Percentiles rank a stretch among this genome's conserved stretches.
These are phyloP conservation scores for Pseudanteris insignis DNA, from an alignment of 2,888 invertebrate genomes.

Conservation along the genomic window DNA sequence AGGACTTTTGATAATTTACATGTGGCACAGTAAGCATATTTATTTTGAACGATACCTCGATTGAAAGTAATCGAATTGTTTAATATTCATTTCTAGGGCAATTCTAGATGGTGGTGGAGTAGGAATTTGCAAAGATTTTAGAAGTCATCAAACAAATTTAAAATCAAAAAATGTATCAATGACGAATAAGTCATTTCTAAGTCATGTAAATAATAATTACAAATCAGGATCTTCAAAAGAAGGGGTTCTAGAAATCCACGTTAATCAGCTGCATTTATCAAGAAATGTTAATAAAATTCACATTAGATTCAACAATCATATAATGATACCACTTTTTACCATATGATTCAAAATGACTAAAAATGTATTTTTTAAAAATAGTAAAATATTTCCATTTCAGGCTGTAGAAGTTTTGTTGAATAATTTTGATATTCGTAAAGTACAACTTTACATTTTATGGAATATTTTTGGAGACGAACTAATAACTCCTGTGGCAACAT, in stretches of 20 bases:
- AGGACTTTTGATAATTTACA: constrained; percentile 47
- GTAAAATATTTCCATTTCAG: constrained; percentile 33
- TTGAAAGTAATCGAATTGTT: too few species aligned
- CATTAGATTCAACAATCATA: constrained; percentile 26
- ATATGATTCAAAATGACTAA: background rate
- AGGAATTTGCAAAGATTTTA: too few species aligned
- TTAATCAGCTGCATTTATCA: constrained; percentile 51
- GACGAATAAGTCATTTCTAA: too few species aligned
- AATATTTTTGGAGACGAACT: constrained; percentile 52
- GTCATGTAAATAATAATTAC: constrained; percentile 35
- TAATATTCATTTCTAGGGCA: too few species aligned
- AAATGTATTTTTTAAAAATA: background rate
- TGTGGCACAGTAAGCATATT: constrained; percentile 36
- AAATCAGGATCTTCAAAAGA: constrained; percentile 50
- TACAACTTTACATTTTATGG: constrained; percentile 53
- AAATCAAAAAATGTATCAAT: too few species aligned
- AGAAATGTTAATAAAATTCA: too few species aligned
- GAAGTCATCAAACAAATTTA: too few species aligned
- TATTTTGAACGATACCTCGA: background rate
- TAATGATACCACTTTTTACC: background rate
- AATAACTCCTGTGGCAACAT: constrained; percentile 48
- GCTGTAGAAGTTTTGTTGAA: constrained; percentile 46
- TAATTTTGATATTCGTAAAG: constrained; percentile 42
- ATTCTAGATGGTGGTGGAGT: too few species aligned
- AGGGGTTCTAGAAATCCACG: constrained; percentile 56